These are phyloP conservation scores for Vidua chalybeata DNA, from an alignment of 2,113 vertebrate species.

Conservation along the genomic window DNA sequence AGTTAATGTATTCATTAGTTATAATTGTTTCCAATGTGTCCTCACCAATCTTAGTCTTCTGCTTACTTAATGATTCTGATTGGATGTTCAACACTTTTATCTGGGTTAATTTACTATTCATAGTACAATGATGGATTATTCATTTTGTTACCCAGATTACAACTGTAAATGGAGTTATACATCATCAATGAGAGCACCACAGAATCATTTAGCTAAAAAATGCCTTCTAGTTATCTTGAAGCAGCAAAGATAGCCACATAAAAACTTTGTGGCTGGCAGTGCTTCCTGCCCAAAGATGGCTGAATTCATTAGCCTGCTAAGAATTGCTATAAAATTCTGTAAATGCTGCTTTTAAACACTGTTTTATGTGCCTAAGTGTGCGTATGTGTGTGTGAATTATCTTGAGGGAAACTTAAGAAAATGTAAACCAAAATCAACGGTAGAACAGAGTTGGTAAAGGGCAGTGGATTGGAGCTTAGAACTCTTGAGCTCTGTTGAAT, in stretches of 20 bases:
- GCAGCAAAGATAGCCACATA: constrained; percentile 33
- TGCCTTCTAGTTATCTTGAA: constrained; percentile 60
- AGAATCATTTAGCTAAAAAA: constrained; percentile 60
- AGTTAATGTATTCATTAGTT: constrained; percentile 80
- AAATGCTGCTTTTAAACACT: neutral
- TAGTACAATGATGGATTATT: constrained; percentile 79
- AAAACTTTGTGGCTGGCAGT: neutral
- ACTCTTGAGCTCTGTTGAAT: neutral
- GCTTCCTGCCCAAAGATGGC: neutral
- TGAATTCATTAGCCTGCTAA: neutral
- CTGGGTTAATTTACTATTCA: constrained; percentile 82
- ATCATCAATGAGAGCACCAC: constrained; percentile 69
- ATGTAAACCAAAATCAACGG: neutral
- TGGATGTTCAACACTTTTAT: constrained; percentile 80
- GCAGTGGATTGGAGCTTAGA: neutral
- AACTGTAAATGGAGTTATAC: constrained; percentile 77
- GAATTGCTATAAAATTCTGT: constrained; percentile 1
- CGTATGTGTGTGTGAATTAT: neutral
- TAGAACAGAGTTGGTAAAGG: neutral
- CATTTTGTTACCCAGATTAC: constrained; percentile 79
- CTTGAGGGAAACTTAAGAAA: neutral
- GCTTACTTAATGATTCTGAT: constrained; percentile 77
- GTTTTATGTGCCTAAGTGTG: neutral
- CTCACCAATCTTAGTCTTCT: constrained; percentile 74
- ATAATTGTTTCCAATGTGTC: constrained; percentile 74